phyloP scores from a whole-genome alignment of 2,113 vertebrate genomes.

The Bagarius yarrelli region DNA sequence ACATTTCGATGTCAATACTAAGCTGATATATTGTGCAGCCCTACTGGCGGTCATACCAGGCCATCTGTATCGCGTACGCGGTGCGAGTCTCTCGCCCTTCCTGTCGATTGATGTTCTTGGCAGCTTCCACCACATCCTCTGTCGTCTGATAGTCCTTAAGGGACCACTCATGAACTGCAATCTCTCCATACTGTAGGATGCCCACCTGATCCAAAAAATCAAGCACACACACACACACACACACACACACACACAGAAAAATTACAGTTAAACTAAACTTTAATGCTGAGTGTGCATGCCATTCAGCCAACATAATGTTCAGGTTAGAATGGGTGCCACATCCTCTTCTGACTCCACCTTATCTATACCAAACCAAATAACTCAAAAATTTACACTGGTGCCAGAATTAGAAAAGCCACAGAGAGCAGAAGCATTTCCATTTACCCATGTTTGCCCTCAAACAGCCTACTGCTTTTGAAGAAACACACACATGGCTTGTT shows the following conservation, averaged over 20 bases:
- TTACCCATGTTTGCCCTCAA: slow-evolving; percentile 63
- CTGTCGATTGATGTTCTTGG: slow-evolving; percentile 88
- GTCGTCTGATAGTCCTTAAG: slow-evolving; percentile 83
- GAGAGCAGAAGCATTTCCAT: slow-evolving; percentile 71
- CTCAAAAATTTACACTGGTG: slow-evolving; percentile 54
- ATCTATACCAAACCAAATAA: slow-evolving; percentile 26
- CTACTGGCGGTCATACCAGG: slow-evolving; percentile 75
- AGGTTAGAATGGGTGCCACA: not conserved
- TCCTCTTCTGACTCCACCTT: slow-evolving; percentile 12
- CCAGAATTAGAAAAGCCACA: slow-evolving; percentile 63
- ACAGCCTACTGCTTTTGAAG: slow-evolving; percentile 44
- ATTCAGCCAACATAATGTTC: not conserved
- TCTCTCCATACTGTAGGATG: slow-evolving; percentile 90
- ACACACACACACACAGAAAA: slow-evolving; percentile 18
- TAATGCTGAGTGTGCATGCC: not conserved
- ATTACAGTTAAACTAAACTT: not conserved
- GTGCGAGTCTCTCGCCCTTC: slow-evolving; percentile 92
- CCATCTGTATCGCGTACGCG: slow-evolving; percentile 80
- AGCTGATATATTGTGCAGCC: no score
- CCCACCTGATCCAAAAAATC: slow-evolving; percentile 77
- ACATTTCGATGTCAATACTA: no score
- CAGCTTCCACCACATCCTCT: slow-evolving; percentile 82
- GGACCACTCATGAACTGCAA: slow-evolving; percentile 84
- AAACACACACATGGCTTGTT: slow-evolving; percentile 30
- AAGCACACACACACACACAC: slow-evolving; percentile 35